Base-by-base conservation (phyloP, 2,888 invertebrate species). In the Epinotia ramella region DNA sequence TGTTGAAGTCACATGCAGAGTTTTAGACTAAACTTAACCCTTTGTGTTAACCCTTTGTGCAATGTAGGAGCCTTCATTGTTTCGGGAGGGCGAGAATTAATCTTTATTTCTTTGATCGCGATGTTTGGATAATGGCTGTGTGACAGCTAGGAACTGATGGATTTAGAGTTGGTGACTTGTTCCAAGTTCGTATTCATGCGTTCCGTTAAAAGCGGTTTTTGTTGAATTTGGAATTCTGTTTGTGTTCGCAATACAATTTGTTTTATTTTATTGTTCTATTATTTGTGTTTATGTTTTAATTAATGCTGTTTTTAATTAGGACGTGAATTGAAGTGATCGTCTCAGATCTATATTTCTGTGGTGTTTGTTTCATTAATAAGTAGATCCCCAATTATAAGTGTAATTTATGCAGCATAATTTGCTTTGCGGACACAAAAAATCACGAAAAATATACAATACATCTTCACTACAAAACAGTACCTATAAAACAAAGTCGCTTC, bases 71-170 rank as follows among this genome's bases (percentile, higher is more conserved):
- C 82, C 82, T 83, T 84, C 85, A 90, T 93, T 93, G 93, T 93
- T 92, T 89, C 86, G 85, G 81, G 83, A 86, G 88, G 88, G 90
- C 88, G 89, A 86, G 88, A 93, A 94, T 94, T 94, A 94, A 94
- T 94, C 94, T 93, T 87, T 89, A 91, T 89, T 91, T 91, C 92
- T 94, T 93, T 92, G 93, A 92, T 92, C 89, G 88, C 87, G 84
- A 88, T 88, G 86, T 87, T 87, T 84, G 84, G 84, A 82, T 91
- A 90, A 92, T 93, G 89, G 87, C 71, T 78, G 78, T 80, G 80
- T 92, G 94, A 91, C 93, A 92, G 89, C 85, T 82, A 81, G 80
- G 77, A 77, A 82, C 77, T 83, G 81, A 81, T 86, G 90, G 89
- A 92, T 91, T 92, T 92, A 91, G 88, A 89, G 76, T 76, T 76